Evolutionary conservation across 1,140 invertebrate species (phyloP).

Genomic region (Lethocerus indicus): DNA sequence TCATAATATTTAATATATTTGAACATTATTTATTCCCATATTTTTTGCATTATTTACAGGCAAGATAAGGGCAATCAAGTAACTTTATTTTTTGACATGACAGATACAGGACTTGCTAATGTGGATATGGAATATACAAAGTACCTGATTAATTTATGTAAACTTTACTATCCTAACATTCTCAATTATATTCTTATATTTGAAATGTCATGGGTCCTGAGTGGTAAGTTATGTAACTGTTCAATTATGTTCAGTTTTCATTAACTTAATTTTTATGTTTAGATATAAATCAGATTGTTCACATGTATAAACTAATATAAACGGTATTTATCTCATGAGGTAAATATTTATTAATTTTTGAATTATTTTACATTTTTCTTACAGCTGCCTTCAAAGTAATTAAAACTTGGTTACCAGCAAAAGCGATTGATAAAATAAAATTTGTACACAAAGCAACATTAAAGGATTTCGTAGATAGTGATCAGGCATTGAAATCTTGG

Average conservation of each 20-base stretch:
- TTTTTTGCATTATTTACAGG: conserved; percentile 24
- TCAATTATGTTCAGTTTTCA: not conserved
- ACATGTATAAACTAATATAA: too few species aligned
- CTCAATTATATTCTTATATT: conserved; percentile 82
- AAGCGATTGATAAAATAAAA: conserved; percentile 79
- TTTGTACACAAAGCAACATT: conserved; percentile 65
- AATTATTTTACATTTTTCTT: conserved; percentile 21
- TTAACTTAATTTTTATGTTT: not conserved
- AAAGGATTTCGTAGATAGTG: conserved; percentile 54
- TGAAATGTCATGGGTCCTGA: conserved; percentile 90
- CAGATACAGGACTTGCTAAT: conserved; percentile 63
- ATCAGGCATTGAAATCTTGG: conserved; percentile 61
- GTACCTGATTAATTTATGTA: conserved; percentile 74
- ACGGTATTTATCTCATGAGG: too few species aligned
- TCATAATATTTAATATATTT: not conserved
- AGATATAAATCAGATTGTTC: too few species aligned
- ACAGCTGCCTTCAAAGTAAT: conserved; percentile 84
- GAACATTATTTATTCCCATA: not conserved
- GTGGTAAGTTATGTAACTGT: conserved; percentile 38
- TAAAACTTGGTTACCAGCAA: conserved; percentile 71
- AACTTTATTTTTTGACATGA: conserved; percentile 80
- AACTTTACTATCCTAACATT: conserved; percentile 78
- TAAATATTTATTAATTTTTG: conserved; percentile 2
- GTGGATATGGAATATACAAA: conserved; percentile 77
- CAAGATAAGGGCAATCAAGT: conserved; percentile 59